A percentile compares a stretch with the other conserved stretches of the same genome.
Conservation (phyloP, 2,113 vertebrate species). For the Melanostigma gelatinosum region DNA sequence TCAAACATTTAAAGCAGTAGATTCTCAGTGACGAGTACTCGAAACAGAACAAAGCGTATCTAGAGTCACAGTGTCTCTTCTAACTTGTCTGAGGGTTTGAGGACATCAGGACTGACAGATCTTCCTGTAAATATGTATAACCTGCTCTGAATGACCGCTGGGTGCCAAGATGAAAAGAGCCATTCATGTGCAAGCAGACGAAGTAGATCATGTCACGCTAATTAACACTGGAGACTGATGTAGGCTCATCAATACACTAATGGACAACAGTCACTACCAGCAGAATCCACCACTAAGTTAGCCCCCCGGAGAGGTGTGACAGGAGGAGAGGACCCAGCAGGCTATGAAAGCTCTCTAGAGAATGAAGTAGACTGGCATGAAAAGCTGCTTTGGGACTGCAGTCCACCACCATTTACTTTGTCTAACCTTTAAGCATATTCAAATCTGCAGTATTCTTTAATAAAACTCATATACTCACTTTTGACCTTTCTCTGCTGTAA, state of each 20-base stretch:
- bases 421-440: constrained; percentile 51
- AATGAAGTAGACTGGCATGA: constrained; percentile 9
- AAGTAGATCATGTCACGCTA: constrained; percentile 39
- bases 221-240: constrained; percentile 36
- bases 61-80: neutral
- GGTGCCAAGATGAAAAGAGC: constrained; percentile 40
- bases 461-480: constrained; percentile 37
- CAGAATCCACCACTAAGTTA: neutral
- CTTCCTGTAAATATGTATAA: constrained; percentile 12
- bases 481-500: constrained; percentile 39
- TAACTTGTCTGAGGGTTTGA: neutral
- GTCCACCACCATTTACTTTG: constrained; percentile 36
- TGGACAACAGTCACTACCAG: constrained; percentile 37
- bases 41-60: no score
- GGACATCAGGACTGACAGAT: neutral
- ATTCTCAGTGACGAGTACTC: neutral
- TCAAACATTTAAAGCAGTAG: neutral
- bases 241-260: constrained; percentile 49
- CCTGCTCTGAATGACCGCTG: constrained; percentile 28
- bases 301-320: neutral
- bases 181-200: constrained; percentile 45
- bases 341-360: constrained; percentile 3
- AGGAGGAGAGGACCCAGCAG: neutral
- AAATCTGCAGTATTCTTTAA: constrained; percentile 33
- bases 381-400: constrained; percentile 10